Base-by-base conservation (phyloP, 2,113 vertebrate genomes). In the Paracanthobrama guichenoti region DNA sequence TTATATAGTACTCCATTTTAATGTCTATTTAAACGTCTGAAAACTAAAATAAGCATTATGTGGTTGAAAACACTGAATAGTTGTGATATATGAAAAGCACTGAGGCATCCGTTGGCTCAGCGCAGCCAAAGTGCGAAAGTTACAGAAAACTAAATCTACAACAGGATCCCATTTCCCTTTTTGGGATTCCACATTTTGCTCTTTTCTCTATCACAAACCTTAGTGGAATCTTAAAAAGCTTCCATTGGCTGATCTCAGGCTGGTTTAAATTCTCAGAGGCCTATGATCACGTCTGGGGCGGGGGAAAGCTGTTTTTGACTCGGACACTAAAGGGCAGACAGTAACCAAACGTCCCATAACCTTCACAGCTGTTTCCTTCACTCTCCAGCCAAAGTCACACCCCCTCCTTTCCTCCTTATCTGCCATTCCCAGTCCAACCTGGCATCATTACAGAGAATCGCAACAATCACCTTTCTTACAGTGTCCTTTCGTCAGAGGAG, bases 301-400 rank as follows among this genome's bases (percentile, higher is more conserved):
- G 57, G 53, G 31, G 18, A 42, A 60, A 31, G 14, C 35, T 22
- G 24, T 76, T 55, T 72, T 74, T 66, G 18, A 82, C 28, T 44
- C 46, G 1, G 48, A 71, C 78, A 35, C 60, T 26, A 82, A 71
- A 81, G 79, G 48, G 53, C 75, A 76, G 67, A 59, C 67, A 39
- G 86, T 72, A 80, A 81, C 50, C 39, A 60, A 35, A 53, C 4
- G 28, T 60, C 77, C 12, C 53, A 48, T 60, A 85, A 80, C 84
- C 55, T 62, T 24, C 67, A 35, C 84, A 85, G 84, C 84, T 74
- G 84, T 74, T 71, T 31, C 69, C 26, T 64, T 85, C 77, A 73
- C 76, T 72, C 67, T 53, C 66, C 13, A 46, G 66, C 84, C 57
- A 75, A 62, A 31, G 53, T 55, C 28, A 46, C 14, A 0, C 64